Conservation (phyloP, 2,888 invertebrate genomes). For the Lycia hirtaria region DNA sequence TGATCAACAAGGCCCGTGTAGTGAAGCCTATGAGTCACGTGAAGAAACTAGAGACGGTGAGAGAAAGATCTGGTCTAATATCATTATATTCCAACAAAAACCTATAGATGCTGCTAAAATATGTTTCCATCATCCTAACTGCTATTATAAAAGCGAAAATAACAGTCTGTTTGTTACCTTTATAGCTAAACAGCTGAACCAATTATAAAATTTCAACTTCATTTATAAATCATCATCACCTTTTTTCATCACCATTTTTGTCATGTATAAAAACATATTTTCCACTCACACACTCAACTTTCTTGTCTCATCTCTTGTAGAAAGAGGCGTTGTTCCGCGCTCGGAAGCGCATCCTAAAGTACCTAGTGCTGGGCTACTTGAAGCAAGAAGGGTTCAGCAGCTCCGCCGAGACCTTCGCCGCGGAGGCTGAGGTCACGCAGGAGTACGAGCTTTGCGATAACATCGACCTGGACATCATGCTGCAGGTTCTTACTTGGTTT, state of each 20-base stretch:
- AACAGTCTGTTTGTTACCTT: no score
- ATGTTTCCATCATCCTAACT: no score
- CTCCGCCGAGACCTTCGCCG: constrained; percentile 87
- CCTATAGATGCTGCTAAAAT: no score
- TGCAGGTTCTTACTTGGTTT: constrained; percentile 79
- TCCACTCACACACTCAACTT: no score
- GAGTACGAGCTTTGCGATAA: constrained; percentile 94
- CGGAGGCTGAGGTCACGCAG: constrained; percentile 90
- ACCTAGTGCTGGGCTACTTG: constrained; percentile 89
- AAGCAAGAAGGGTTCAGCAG: constrained; percentile 87
- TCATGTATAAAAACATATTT: no score
- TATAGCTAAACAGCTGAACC: no score
- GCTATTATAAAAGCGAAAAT: no score
- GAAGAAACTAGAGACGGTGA: constrained; percentile 73
- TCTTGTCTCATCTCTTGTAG: no score
- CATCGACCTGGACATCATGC: constrained; percentile 93
- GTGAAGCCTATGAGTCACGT: constrained; percentile 72
- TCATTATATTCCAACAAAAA: no score
- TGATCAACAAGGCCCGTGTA: constrained; percentile 4
- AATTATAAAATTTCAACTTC: no score
- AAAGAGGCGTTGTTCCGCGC: constrained; percentile 75
- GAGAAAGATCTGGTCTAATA: constrained; percentile 19
- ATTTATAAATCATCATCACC: no score
- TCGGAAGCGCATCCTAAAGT: constrained; percentile 76
- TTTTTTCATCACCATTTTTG: no score